These are phyloP conservation scores for Himalopsyche phryganea DNA, from an alignment of 1,140 invertebrate species.

Conservation along the genomic window DNA sequence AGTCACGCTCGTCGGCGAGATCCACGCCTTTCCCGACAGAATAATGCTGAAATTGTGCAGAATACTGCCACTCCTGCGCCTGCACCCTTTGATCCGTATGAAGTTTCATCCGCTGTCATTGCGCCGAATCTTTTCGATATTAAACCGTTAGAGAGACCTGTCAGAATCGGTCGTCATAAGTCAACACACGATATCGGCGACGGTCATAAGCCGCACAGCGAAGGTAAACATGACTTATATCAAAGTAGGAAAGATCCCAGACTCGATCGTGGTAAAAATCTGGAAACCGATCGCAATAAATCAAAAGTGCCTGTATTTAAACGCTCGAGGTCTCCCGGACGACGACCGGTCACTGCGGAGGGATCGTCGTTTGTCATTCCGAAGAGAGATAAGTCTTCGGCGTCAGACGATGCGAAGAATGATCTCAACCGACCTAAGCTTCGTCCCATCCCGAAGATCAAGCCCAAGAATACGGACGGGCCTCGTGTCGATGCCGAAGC, in stretches of 20 bases:
- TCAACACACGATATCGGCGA: too few species aligned
- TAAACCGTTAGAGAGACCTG: too few species aligned
- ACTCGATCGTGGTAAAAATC: conserved; percentile 9
- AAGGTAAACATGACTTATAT: too few species aligned
- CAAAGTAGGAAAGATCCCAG: conserved; percentile 17
- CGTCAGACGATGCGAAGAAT: conserved; percentile 6
- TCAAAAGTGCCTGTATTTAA: conserved; percentile 7
- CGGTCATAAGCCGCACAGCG: too few species aligned
- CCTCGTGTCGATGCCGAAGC: conserved; percentile 26
- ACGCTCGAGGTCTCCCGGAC: conserved; percentile 9
- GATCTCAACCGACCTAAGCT: conserved; percentile 42
- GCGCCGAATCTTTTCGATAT: too few species aligned
- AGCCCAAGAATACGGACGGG: conserved; percentile 25
- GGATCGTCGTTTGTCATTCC: not conserved
- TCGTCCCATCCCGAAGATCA: conserved; percentile 48
- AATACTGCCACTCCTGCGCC: conserved; percentile 36
- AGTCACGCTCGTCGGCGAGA: conserved; percentile 55
- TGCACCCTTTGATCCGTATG: too few species aligned
- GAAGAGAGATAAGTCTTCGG: conserved; percentile 25
- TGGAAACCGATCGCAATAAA: not conserved
- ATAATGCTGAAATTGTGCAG: conserved; percentile 28
- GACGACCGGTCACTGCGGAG: too few species aligned
- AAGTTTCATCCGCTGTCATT: too few species aligned
- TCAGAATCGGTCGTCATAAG: too few species aligned
- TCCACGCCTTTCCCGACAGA: conserved; percentile 56